A percentile compares a stretch with the other conserved stretches of the same genome.
Conservation (phyloP, 2,888 invertebrate species). For the Trichopoda pennipes region DNA sequence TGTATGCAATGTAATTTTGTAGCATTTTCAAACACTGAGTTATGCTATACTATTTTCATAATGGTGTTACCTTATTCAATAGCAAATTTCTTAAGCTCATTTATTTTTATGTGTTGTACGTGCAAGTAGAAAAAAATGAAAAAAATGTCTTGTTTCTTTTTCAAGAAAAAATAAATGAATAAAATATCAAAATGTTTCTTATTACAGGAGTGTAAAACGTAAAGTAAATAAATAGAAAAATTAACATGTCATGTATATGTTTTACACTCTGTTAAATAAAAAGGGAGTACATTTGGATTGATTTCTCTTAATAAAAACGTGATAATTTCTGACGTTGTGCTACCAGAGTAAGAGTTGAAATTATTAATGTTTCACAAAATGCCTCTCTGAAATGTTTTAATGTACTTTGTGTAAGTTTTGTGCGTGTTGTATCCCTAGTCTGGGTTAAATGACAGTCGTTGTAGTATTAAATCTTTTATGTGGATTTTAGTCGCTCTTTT, state of each 20-base stretch:
- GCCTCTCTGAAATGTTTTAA: background rate
- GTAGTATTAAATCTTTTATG: constrained; percentile 45
- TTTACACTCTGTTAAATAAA: background rate
- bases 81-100: constrained; percentile 1
- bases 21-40: background rate
- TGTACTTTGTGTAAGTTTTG: background rate
- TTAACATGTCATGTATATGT: background rate
- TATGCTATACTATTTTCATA: background rate
- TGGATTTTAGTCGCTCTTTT: constrained; percentile 40
- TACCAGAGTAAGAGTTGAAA: background rate
- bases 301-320: background rate
- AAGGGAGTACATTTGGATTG: background rate
- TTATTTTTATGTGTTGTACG: background rate
- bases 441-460: constrained; percentile 48
- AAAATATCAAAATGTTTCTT: background rate
- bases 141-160: no score
- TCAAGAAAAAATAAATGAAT: background rate
- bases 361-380: no score
- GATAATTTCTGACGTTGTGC: background rate
- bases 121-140: background rate
- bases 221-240: background rate
- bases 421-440: constrained; percentile 17
- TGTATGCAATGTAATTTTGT: no score
- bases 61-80: no score
- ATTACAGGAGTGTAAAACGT: constrained; percentile 3